Evolutionary conservation across 1,140 invertebrate genomes (phyloP), one percentile per base, ranked within the genome.

Genomic region (Drosophila sp.): DNA sequence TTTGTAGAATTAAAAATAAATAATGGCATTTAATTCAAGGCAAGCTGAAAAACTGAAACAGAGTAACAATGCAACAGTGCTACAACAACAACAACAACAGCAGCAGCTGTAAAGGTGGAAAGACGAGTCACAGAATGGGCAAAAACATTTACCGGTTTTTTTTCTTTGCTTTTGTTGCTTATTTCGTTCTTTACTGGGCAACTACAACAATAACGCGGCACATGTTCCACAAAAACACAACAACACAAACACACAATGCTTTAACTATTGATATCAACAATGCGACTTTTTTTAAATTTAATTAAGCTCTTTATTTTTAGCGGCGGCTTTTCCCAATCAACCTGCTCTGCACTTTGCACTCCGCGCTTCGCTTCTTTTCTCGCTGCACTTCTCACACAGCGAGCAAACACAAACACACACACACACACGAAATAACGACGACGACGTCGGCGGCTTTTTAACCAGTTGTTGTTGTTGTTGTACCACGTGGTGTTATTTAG

Each of bases 141-240:
- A 53, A 66, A 66, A 46, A 65, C 62, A 78, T 67, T 87, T 84
- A 84, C 81, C 81, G 82, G 81, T 84, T 84, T 64, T 84, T 57
- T n/a, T n/a, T n/a, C n/a, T n/a, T n/a, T n/a, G n/a, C 40, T 41
- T 27, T 57, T 18, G 14, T 27, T 36, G 9, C n/a, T 41, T 32
- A 27, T 9, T 38, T 38, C 29, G n/a, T 29, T 43, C 36, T 53
- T 61, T 27, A 69, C 48, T 38, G 38, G 7, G 4, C 16, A 62
- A 54, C n/a, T n/a, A n/a, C 29, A 50, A 70, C 13, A 34, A 53
- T 21, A 25, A 36, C 65, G 65, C 46, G 46, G 67, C 67, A 71
- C 61, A 64, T 63, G 50, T 57, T 71, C 9, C 4, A 56, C 67
- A 57, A 34, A 54, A 34, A 54, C 48, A 62, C 32, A 25, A 29